Evolutionary conservation across 2,113 vertebrate species (phyloP).

Genomic region (Podiceps cristatus): DNA sequence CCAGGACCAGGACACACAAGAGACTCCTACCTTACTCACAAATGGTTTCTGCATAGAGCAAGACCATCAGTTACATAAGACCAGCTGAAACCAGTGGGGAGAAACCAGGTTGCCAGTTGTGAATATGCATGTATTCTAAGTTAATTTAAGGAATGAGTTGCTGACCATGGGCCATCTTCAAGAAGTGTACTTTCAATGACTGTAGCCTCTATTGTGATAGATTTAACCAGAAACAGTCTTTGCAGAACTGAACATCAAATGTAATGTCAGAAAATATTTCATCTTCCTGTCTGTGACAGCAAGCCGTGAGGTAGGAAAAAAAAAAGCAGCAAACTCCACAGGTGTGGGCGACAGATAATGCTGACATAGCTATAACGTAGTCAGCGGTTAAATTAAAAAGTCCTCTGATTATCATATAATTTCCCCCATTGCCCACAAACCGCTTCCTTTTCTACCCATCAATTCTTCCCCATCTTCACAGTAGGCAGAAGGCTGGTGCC

Average conservation of each 20-base stretch:
- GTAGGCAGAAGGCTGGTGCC: background rate
- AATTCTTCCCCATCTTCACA: background rate
- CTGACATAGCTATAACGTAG: conserved; percentile 31
- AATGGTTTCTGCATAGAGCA: background rate
- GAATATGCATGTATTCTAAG: background rate
- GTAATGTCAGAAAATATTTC: background rate
- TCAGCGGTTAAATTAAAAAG: background rate
- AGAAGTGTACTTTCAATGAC: background rate
- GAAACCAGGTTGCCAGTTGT: background rate
- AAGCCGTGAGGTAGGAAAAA: background rate
- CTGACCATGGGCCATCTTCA: background rate
- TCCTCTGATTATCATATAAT: background rate
- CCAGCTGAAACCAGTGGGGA: background rate
- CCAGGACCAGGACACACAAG: background rate
- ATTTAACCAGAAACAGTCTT: background rate
- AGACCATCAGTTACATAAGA: background rate
- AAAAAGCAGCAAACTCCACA: background rate
- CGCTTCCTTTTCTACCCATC: conserved; percentile 73
- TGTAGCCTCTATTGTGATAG: background rate
- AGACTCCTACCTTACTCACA: accelerated
- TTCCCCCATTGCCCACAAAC: conserved; percentile 60
- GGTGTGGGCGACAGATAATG: background rate
- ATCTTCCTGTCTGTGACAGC: background rate
- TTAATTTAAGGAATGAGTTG: background rate
- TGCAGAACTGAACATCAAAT: background rate